Conservation (phyloP, 2,113 vertebrate species). For the Variabilichromis moorii region DNA sequence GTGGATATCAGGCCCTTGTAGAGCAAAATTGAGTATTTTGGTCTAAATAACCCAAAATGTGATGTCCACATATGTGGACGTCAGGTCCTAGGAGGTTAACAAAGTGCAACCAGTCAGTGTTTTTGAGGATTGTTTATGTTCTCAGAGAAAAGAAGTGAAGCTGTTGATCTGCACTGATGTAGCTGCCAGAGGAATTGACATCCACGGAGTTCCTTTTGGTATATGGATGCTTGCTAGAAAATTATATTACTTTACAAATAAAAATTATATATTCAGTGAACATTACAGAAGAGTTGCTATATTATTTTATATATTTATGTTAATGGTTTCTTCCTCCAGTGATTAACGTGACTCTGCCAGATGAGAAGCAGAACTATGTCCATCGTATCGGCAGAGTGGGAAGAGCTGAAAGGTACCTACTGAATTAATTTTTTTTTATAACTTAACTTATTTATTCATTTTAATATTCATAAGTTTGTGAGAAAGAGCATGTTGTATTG, state of each 20-base stretch:
- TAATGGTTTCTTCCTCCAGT: slow-evolving; percentile 64
- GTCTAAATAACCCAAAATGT: not conserved
- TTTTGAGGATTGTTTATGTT: not conserved
- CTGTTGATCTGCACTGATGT: slow-evolving; percentile 96
- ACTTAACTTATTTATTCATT: not conserved
- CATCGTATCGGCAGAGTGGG: slow-evolving; percentile 96
- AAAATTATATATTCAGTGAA: not conserved
- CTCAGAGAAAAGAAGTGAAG: slow-evolving; percentile 86
- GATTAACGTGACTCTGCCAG: slow-evolving; percentile 95
- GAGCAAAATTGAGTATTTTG: not conserved
- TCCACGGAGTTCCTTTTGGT: slow-evolving; percentile 93
- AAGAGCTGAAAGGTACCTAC: slow-evolving; percentile 85
- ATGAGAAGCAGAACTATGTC: slow-evolving; percentile 98
- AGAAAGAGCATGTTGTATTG: not conserved
- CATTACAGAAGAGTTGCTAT: not conserved
- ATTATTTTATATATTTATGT: not conserved
- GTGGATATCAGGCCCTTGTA: not conserved
- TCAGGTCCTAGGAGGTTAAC: not conserved
- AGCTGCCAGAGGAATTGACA: slow-evolving; percentile 95
- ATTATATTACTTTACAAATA: not conserved
- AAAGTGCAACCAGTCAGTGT: not conserved
- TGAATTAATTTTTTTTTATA: not conserved
- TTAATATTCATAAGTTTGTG: not conserved
- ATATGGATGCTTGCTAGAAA: not conserved
- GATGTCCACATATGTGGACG: not conserved